Evolutionary conservation across 2,797 vertebrate genomes (phyloP).

Genomic region (Cryptoblepharus egeriae): DNA sequence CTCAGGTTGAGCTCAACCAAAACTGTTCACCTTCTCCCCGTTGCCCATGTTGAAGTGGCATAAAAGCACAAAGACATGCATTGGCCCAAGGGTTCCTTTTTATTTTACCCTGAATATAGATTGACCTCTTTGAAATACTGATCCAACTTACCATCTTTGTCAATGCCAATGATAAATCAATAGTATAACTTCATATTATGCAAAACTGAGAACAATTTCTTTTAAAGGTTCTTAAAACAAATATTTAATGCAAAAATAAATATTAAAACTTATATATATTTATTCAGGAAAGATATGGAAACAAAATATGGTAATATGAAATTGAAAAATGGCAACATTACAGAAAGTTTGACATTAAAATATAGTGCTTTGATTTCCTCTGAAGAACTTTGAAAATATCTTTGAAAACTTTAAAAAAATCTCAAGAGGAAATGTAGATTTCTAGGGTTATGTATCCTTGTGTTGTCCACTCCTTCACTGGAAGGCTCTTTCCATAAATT

Average conservation of each 20-base stretch:
- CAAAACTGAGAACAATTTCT: neutral
- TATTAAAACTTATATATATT: neutral
- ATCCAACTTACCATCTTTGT: neutral
- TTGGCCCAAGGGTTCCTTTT: too few species aligned
- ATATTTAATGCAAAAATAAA: neutral
- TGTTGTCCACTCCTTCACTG: neutral
- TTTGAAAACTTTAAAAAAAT: too few species aligned
- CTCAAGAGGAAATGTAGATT: neutral
- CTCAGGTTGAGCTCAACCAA: too few species aligned
- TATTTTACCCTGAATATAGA: neutral
- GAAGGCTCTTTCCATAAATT: neutral
- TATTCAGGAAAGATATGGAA: neutral
- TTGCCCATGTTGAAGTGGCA: too few species aligned
- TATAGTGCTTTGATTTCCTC: too few species aligned
- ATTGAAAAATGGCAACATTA: neutral
- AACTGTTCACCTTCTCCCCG: too few species aligned
- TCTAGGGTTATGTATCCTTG: neutral
- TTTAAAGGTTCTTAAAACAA: neutral
- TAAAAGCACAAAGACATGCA: too few species aligned
- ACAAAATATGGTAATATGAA: neutral
- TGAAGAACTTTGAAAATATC: too few species aligned
- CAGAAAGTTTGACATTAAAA: neutral
- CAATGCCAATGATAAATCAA: neutral
- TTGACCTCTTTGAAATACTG: neutral
- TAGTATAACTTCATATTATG: neutral